Evolutionary conservation across 1,140 invertebrate species (phyloP), one percentile per base, ranked within the genome.

Genomic region (Leptinotarsa lineolata): DNA sequence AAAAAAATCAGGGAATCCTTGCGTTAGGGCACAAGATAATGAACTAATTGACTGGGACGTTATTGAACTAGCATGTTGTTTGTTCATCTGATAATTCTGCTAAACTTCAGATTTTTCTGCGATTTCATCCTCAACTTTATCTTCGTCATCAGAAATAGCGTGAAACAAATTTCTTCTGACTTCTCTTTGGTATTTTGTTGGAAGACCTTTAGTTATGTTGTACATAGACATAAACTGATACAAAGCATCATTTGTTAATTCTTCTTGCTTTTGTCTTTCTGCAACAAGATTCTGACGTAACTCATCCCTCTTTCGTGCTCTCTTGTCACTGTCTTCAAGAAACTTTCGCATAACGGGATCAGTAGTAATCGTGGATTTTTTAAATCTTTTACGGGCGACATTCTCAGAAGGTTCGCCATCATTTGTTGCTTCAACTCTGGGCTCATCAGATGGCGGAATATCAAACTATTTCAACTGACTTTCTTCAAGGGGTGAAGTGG

Each of bases 221-320:
- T 16, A 67, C 65, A 67, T 67, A 22, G 30, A 39, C 65, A 67
- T 39, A 67, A 67, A 67, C 22, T 45, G 39, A 44, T 45, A 24
- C 39, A 45, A 45, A 39, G 65, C 65, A 67, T 15, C 65, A 67
- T 67, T 67, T 20, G 11, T 11, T 20, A 39, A 67, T 13, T 67
- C n/a, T 24, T 67, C n/a, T 39, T 39, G 65, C 30, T 67, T 67
- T 67, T 45, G n/a, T 24, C 24, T 39, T 67, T 67, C 21, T 63
- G 11, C 20, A 63, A 63, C 60, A 63, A 63, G 15, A 13, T 63
- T 63, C 20, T 24, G 60, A 16, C 21, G 60, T 24, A 63, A 63
- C 20, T 67, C 30, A 44, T 45, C 18, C 18, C 65, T 45, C 65
- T 39, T 67, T 67, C 12, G 22, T 20, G 21, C 65, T 67, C 24